Evolutionary conservation across 2,888 invertebrate genomes (phyloP).

Genomic region (Heliconius aoede): DNA sequence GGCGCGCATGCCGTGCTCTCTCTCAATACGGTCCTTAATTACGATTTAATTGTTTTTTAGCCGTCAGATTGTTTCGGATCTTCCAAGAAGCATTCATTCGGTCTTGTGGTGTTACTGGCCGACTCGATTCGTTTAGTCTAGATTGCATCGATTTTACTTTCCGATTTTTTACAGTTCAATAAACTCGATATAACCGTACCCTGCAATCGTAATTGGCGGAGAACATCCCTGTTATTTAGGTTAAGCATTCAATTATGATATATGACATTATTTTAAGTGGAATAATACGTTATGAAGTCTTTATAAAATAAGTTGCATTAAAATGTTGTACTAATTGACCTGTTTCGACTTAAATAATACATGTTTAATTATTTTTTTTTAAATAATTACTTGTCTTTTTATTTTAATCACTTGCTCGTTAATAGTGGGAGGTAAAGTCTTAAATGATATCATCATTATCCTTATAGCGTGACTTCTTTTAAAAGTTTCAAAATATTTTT

Average conservation of each 20-base stretch:
- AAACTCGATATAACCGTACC: slow-evolving; percentile 47
- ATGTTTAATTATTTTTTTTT: background rate
- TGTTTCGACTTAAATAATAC: slow-evolving; percentile 19
- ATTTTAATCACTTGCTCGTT: slow-evolving; percentile 5
- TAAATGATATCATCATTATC: slow-evolving; percentile 1
- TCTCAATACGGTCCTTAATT: slow-evolving; percentile 80
- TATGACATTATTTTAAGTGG: slow-evolving; percentile 11
- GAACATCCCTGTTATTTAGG: slow-evolving; percentile 16
- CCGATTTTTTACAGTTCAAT: slow-evolving; percentile 47
- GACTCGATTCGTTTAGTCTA: slow-evolving; percentile 55
- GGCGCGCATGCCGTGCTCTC: slow-evolving; percentile 69
- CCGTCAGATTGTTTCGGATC: slow-evolving; percentile 66
- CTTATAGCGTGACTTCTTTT: slow-evolving; percentile 17
- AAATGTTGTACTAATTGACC: slow-evolving; percentile 21
- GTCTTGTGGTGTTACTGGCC: slow-evolving; percentile 52
- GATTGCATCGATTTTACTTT: slow-evolving; percentile 55
- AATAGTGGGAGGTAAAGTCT: slow-evolving; percentile 11
- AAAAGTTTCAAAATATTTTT: background rate
- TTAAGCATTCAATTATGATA: slow-evolving; percentile 30
- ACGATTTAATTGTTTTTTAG: slow-evolving; percentile 81
- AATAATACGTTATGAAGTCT: slow-evolving; percentile 17
- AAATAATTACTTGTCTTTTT: slow-evolving; percentile 6
- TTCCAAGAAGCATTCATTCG: slow-evolving; percentile 66
- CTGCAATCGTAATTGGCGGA: slow-evolving; percentile 20
- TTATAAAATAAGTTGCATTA: slow-evolving; percentile 19